A percentile compares a stretch with the other conserved stretches of the same genome.
These are phyloP conservation scores for Notamacropus eugenii DNA, from an alignment of 2,797 vertebrate species.

Conservation along the genomic window DNA sequence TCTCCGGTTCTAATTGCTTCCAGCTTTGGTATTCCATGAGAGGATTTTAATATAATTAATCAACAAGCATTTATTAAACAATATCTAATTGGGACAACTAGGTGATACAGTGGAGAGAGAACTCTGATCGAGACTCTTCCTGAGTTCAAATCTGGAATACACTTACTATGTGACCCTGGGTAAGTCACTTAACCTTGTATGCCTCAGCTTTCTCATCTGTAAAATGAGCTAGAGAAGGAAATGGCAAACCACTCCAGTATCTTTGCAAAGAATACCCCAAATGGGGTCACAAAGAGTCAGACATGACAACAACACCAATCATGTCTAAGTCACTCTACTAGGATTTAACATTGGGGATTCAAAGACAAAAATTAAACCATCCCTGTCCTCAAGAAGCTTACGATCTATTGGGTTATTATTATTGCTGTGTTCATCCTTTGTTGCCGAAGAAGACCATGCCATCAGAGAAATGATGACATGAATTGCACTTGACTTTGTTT, in stretches of 20 bases:
- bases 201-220: neutral
- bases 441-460: too few relatives aligned
- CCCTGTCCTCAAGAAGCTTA: neutral
- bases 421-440: too few relatives aligned
- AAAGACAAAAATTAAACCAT: neutral
- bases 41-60: neutral
- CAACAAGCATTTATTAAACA: neutral
- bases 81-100: neutral
- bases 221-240: neutral
- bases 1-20: neutral
- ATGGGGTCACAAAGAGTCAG: neutral
- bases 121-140: neutral
- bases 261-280: neutral
- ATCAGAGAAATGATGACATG: too few relatives aligned
- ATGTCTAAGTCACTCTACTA: neutral
- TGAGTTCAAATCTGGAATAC: neutral
- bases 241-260: neutral
- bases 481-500: too few relatives aligned
- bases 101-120: neutral
- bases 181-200: neutral
- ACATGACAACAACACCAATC: neutral
- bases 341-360: neutral
- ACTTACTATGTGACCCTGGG: neutral
- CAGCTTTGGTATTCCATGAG: neutral
- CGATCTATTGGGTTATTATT: neutral